Conservation (phyloP, 2,113 vertebrate genomes). For the Apeltes quadracus region DNA sequence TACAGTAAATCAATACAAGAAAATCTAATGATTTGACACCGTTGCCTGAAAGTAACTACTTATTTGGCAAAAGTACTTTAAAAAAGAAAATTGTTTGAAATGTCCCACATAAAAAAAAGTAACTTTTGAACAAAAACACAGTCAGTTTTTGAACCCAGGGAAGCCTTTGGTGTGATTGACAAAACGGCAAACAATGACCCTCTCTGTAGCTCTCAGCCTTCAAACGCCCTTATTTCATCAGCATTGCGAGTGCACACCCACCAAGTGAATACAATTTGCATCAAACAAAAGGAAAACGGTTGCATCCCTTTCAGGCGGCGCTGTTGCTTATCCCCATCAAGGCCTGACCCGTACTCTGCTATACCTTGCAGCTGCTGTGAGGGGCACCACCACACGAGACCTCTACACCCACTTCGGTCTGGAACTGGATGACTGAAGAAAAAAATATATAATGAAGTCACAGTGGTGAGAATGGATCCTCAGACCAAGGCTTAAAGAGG, state of each 20-base stretch:
- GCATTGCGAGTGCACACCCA: neutral
- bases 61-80: too few species aligned
- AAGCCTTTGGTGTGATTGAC: neutral
- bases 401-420: slow-evolving; percentile 90
- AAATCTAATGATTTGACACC: neutral
- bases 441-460: slow-evolving; percentile 15
- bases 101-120: neutral
- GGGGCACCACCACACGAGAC: slow-evolving; percentile 90
- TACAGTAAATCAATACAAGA: neutral
- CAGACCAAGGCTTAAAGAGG: neutral
- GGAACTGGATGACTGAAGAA: slow-evolving; percentile 86
- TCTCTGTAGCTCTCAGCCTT: neutral
- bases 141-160: neutral
- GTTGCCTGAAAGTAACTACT: neutral
- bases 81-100: neutral
- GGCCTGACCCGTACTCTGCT: slow-evolving; percentile 31
- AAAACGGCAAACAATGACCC: neutral
- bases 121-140: neutral
- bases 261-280: neutral
- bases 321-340: neutral
- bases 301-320: neutral
- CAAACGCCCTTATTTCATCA: neutral
- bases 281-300: neutral
- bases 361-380: slow-evolving; percentile 83
- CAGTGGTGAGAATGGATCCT: slow-evolving; percentile 1